Evolutionary conservation across 1,140 invertebrate genomes (phyloP).

Genomic region (Solenopsis invicta): DNA sequence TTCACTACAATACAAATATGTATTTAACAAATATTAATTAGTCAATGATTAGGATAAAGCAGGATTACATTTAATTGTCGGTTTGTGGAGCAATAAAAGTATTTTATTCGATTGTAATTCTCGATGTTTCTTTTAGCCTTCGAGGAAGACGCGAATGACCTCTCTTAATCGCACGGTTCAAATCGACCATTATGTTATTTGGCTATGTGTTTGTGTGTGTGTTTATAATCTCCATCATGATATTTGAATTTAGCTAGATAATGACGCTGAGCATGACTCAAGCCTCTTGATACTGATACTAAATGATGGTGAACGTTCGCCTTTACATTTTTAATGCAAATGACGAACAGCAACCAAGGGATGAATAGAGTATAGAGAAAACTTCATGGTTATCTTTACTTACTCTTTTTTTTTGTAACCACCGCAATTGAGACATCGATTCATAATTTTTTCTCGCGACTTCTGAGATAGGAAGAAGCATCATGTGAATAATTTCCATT

Average conservation of each 20-base stretch:
- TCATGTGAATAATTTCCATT: conserved; percentile 11
- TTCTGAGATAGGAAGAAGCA: conserved; percentile 7
- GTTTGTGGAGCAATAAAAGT: background rate
- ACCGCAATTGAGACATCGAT: conserved; percentile 9
- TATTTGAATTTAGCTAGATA: background rate
- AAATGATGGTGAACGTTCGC: background rate
- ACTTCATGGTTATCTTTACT: background rate
- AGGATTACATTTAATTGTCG: background rate
- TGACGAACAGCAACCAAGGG: background rate
- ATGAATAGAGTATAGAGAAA: background rate
- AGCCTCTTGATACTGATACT: background rate
- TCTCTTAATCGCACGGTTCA: background rate
- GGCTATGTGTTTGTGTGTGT: background rate
- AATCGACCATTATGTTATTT: background rate
- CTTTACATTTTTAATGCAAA: conserved; percentile 46
- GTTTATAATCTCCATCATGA: background rate
- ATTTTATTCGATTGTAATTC: background rate
- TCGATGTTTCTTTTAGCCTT: background rate
- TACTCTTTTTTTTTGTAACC: conserved; percentile 1
- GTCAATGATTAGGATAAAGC: background rate
- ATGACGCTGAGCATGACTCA: background rate
- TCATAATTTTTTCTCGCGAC: conserved; percentile 22
- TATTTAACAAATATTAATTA: background rate
- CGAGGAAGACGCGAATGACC: background rate
- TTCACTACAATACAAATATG: background rate